Evolutionary conservation across 2,113 vertebrate species (phyloP), one percentile per base, ranked within the genome.

Genomic region (Paradoxurus hermaphroditus): DNA sequence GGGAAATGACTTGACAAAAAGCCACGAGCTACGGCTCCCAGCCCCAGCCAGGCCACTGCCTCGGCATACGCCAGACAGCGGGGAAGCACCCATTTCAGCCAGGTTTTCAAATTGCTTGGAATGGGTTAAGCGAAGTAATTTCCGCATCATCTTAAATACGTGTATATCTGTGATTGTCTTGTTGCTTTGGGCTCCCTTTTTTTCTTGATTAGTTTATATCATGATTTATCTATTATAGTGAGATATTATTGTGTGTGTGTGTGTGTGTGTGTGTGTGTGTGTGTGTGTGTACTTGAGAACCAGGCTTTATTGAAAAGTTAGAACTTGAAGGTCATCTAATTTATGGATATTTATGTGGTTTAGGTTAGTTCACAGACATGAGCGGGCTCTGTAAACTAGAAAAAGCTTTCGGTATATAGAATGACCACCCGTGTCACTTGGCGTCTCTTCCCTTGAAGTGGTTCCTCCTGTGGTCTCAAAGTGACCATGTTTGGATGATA

Each of bases 1-100:
- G 44, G 82, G 77, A 93, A 73, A 72, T 91, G 94, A 91, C 88
- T 53, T 72, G 91, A 79, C 89, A 72, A 36, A 34, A 83, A 89
- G 86, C 94, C 93, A 39, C 10, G 56, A 51, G 73, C 34, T 21
- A 39, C 51, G 25, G 68, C 51, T 13, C 81, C 39, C 72, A 67
- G 84, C 16, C n/a, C n/a, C 7, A 18, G 62, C 13, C 3, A 5
- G 21, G 59, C 29, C 27, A 8, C 81, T 0, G 31, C 68, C 7
- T 8, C 1, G 27, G 75, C 7, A 12, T 31, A 5, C 16, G 59
- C 25, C 12, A 8, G 81, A 29, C 15, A 9, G 53, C 19, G 0
- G 41, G 41, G 49, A 92, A 85, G 56, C 16, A 7, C 36, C 27
- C 21, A 1, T 46, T 62, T 83, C 63, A 25, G 21, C 36, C 90